Base-by-base conservation (phyloP, 2,888 invertebrate species). In the Steinernema scapterisci region DNA sequence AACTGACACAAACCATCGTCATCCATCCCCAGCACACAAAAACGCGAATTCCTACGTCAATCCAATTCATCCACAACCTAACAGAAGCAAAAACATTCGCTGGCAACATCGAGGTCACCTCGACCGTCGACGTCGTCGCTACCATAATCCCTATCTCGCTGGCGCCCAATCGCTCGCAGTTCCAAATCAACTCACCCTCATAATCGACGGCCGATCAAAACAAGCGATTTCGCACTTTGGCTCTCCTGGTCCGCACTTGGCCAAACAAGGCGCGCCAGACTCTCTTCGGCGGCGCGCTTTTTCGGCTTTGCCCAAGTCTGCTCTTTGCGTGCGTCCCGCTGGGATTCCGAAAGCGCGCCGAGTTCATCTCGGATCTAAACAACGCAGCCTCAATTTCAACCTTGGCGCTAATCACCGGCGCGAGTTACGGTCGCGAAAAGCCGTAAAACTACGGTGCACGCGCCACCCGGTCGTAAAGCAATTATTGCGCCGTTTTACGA, bases 401-500 rank as follows among this genome's bases (percentile, higher is more conserved):
- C 63, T 63, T 63, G 63, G 31, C 63, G 63, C 31, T 31, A 63
- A 27, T 63, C 7, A 31, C 19, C 52, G 23, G 16, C 63, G 23
- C 31, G 16, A 25, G 27, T 63, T 27, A 63, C 63, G 63, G 31
- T 63, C 63, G 31, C 31, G 3, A 19, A 11, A 6, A 63, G 63
- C 31, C 63, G 63, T 63, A 63, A 48, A 63, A 63, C 31, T 63
- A 63, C 63, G 63, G 63, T 63, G 63, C 63, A 63, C 63, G 63
- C 63, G 63, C 63, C 63, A 63, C 27, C 63, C 63, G 63, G 19
- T 63, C 63, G 63, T 63, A 63, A 63, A 63, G 16, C 11, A 19
- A 23, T 52, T 23, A 52, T n/a, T 23, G 52, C 52, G 52, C 19
- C 52, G 52, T 52, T 63, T 38, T 27, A 63, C 31, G 63, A 63